Evolutionary conservation across 1,140 invertebrate genomes (phyloP), one percentile per base, ranked within the genome.

Genomic region (Drosophila santomea): DNA sequence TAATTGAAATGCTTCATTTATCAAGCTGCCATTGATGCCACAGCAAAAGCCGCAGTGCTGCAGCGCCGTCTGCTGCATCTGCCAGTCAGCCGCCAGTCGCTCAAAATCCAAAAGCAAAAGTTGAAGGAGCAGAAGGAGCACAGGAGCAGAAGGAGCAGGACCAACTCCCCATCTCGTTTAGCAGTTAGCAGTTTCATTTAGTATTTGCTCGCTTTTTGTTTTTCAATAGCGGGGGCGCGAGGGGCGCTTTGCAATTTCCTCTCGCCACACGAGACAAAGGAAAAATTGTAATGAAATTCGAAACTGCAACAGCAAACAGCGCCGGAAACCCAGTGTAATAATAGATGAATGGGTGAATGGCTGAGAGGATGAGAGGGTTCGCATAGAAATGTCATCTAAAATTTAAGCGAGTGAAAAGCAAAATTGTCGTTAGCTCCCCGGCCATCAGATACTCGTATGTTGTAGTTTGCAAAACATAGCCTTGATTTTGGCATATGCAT

Each of bases 1-100:
- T 85, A 85, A 86, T 86, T 81, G 82, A 86, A 85, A 81, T 81
- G 67, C 64, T 77, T 85, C 84, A 85, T 86, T 86, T 81, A 86
- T 86, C 78, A 84, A 68, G 78, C 55, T 81, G 78, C 77, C 72
- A 80, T 85, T 64, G 73, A 77, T 76, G 71, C 74, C 61, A 52
- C 55, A 52, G 41, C 68, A 28, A 55, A 59, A 52, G 52, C 80
- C 63, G 56, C 59, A 73, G 58, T 54, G 35, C 52, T 60, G 60
- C 60, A 55, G 23, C 23, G 43, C 52, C 55, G 51, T 48, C 66
- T 43, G 72, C 39, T 71, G 64, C 54, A 71, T 8, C 52, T 72
- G 56, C 55, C 68, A 52, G 59, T 62, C 48, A 69, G 76, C 60
- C 41, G 54, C 61, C 54, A 74, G 71, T 79, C 52, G 50, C 78